Evolutionary conservation across 2,888 invertebrate genomes (phyloP).

Genomic region (Hemithea aestivaria): DNA sequence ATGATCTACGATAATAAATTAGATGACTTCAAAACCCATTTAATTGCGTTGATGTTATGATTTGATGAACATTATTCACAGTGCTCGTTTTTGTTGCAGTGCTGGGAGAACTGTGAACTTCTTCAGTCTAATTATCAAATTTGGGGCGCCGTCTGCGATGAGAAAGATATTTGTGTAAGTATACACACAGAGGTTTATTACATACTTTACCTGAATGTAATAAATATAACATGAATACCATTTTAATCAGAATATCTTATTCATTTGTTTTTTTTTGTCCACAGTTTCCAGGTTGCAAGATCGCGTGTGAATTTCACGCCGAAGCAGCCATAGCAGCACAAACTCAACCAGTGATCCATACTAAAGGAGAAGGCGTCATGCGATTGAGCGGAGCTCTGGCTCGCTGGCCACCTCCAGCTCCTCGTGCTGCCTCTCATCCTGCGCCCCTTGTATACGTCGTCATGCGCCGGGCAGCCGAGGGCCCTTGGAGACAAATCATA

Average conservation of each 20-base stretch:
- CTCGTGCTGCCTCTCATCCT: slow-evolving; percentile 76
- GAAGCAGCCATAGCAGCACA: slow-evolving; percentile 81
- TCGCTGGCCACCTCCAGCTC: slow-evolving; percentile 82
- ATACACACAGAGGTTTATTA: background rate
- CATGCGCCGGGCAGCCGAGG: slow-evolving; percentile 82
- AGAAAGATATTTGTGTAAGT: slow-evolving; percentile 86
- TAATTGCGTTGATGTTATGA: slow-evolving; percentile 43
- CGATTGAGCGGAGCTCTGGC: slow-evolving; percentile 81
- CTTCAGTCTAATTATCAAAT: slow-evolving; percentile 85
- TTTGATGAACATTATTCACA: slow-evolving; percentile 35
- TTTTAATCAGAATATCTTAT: too few species aligned
- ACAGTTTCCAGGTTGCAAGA: slow-evolving; percentile 86
- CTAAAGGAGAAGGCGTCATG: slow-evolving; percentile 84
- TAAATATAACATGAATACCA: too few species aligned
- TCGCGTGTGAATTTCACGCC: slow-evolving; percentile 84
- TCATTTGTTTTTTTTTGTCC: slow-evolving; percentile 38
- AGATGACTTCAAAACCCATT: slow-evolving; percentile 42
- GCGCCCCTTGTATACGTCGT: slow-evolving; percentile 84
- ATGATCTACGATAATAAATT: slow-evolving; percentile 46
- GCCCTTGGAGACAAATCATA: slow-evolving; percentile 83
- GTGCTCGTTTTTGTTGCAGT: slow-evolving; percentile 79
- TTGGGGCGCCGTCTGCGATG: slow-evolving; percentile 85
- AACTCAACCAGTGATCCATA: slow-evolving; percentile 84
- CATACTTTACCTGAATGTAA: too few species aligned
- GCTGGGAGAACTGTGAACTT: slow-evolving; percentile 87